Conservation (phyloP, 2,113 vertebrate genomes). For the Rhynchomys soricoides region DNA sequence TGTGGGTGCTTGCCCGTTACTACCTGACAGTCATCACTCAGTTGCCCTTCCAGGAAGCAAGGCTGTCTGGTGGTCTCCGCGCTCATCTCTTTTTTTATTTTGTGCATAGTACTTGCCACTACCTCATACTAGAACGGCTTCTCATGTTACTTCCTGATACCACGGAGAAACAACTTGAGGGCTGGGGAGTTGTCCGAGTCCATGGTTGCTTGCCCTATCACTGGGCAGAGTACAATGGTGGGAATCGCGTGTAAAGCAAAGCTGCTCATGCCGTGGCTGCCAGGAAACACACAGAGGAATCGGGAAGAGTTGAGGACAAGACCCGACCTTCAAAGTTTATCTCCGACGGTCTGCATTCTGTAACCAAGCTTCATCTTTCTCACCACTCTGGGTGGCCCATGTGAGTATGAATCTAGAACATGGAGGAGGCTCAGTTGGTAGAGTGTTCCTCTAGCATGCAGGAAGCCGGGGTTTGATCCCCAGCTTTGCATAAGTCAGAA, state of each 20-base stretch:
- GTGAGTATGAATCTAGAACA: not conserved
- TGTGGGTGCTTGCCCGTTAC: not conserved
- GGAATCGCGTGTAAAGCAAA: not conserved
- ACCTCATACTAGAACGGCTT: not conserved
- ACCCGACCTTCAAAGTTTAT: not conserved
- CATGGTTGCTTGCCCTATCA: not conserved
- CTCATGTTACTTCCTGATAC: not conserved
- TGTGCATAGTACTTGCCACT: not conserved
- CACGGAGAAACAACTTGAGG: not conserved
- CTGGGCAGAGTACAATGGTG: not conserved
- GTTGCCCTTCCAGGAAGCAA: not conserved
- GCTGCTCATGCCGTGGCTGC: not conserved
- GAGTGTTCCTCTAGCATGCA: not conserved
- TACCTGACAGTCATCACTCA: not conserved
- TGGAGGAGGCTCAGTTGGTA: not conserved
- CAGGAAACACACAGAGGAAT: not conserved
- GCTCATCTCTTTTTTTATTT: not conserved
- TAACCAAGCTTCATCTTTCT: not conserved
- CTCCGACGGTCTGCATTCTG: not conserved
- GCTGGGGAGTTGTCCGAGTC: not conserved
- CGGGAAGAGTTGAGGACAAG: not conserved
- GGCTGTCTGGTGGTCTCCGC: not conserved
- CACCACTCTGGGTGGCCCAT: not conserved
- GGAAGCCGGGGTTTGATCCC: not conserved
- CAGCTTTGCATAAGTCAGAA: too few species aligned